Conservation (phyloP, 53 echinoderm and acorn worm species). For the Luidia sarsii region DNA sequence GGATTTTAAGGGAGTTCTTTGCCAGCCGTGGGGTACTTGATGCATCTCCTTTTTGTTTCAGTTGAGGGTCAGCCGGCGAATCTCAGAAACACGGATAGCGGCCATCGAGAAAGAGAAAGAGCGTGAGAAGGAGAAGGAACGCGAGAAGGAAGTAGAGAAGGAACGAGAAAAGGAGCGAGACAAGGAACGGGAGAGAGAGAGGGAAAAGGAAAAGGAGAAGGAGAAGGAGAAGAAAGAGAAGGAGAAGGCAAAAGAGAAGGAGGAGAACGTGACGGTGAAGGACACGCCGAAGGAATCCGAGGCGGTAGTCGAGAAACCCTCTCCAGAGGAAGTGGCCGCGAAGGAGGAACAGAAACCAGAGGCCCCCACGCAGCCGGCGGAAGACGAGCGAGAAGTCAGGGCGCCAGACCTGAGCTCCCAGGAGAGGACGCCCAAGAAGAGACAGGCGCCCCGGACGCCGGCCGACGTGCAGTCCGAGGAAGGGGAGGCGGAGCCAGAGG, state of each 20-base stretch:
- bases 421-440: conserved; percentile 42
- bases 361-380: neutral
- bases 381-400: conserved; percentile 27
- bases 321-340: neutral
- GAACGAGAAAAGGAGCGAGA: conserved; percentile 24
- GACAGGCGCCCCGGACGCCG: conserved; percentile 30
- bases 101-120: conserved; percentile 75
- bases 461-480: conserved; percentile 10
- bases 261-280: neutral
- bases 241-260: neutral
- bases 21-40: no score
- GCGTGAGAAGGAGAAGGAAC: conserved; percentile 35
- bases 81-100: conserved; percentile 83
- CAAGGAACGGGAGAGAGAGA: neutral
- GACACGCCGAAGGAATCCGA: conserved; percentile 6
- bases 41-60: conserved; percentile 16
- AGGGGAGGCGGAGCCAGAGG: conserved; percentile 4
- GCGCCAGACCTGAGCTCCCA: neutral
- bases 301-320: neutral
- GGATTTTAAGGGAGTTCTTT: no score
- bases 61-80: conserved; percentile 81
- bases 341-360: neutral
- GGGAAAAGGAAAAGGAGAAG: neutral
- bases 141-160: conserved; percentile 14
- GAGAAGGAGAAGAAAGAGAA: neutral